Base-by-base conservation (phyloP, 92 coral and sea anemone species). In the Phymanthus crucifer region DNA sequence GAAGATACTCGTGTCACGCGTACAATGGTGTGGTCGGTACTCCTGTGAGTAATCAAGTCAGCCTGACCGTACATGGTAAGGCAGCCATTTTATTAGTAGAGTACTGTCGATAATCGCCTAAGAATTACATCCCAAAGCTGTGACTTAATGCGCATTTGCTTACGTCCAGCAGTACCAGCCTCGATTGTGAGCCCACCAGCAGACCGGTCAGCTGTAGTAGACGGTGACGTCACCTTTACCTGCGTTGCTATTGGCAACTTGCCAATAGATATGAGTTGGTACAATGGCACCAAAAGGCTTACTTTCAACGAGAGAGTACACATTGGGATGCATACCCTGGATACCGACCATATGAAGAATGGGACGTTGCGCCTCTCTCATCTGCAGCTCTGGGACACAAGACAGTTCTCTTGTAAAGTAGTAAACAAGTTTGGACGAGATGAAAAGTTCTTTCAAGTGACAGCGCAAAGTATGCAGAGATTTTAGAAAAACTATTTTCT, bases 141-240 rank as follows among this genome's bases (percentile, higher is more conserved):
- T 61, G 33, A 61, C 68, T 61, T 61, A 61, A 61, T 29, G 17
- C 68, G 33, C 68, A 29, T 24, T 61, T 17, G 34, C 29, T 82
- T 82, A 16, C 47, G 89, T 91, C 89, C 87, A 90, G 97, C 97
- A 92, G 97, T 92, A 57, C 97, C 97, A 92, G 97, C 97, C 81
- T 77, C 56, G 14, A 90, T 92, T 40, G 86, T 76, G 58, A 75
- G 81, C 81, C 85, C 89, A 74, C 97, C 94, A 36, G 78, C 71
- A 76, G 85, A 87, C 86, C 85, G 84, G 37, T 47, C 87, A 32
- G 83, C 79, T 21, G 87, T 78, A 66, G 91, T 90, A 24, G 64
- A 68, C 48, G 81, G 74, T 26, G 88, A 84, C 76, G 85, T 87
- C 45, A 69, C 86, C 61, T 86, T 92, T 74, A 82, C 85, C 64